Base-by-base conservation (phyloP, 2,888 invertebrate species). In the Epinotia bilunana region DNA sequence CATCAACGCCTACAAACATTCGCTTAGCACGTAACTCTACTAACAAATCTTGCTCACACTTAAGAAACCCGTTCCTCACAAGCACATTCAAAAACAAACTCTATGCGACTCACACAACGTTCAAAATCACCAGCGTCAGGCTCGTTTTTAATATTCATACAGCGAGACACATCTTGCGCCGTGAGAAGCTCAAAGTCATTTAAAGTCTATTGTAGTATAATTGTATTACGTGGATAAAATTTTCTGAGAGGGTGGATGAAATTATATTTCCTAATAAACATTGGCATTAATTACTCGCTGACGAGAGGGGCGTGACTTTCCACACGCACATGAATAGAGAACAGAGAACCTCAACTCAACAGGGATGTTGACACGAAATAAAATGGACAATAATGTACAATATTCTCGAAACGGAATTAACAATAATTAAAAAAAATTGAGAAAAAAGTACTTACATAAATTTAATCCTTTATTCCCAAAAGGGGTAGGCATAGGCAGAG, bases 121-220 rank as follows among this genome's bases (percentile, higher is more conserved):
- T 23, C 7, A 69, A 20, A 73, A 53, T 20, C n/a, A n/a, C 33
- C 20, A 13, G n/a, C 23, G 12, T 39, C 12, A 0, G 6, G 5
- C 23, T 77, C 73, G 81, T 87, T 84, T 88, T 88, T 88, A 87
- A 88, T 88, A 88, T 88, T 88, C 88, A 87, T 85, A 83, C 83
- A 77, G 78, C 76, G 81, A 84, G 81, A 83, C 85, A 86, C 84
- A 87, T 88, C 87, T 87, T 86, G 84, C 83, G 80, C 79, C 81
- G 81, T 78, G 77, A 78, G 79, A 76, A 79, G 80, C 80, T 77
- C 79, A 81, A 80, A 81, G 84, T 87, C 86, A 88, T 86, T 88
- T 87, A 83, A 83, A 86, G 82, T 85, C 86, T 83, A 86, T 88
- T 88, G 88, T 88, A 83, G 85, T 85, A 84, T 88, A 89, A 89